Conservation (phyloP, 30 jellyfish, hydroid and myxozoan species). For the Phacellophora camtschatica region DNA sequence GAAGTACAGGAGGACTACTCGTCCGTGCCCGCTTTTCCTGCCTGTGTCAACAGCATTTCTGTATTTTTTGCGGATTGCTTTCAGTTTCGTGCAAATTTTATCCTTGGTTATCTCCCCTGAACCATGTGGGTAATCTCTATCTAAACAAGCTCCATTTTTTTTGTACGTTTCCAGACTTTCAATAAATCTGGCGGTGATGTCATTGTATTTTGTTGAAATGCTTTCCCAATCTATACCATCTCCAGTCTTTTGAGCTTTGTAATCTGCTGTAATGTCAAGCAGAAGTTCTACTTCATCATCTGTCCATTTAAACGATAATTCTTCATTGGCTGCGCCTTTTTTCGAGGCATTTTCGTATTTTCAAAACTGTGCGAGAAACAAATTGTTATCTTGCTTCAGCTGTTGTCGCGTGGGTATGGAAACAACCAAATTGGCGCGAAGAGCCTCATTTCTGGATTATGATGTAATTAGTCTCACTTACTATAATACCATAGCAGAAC, state of each 20-base stretch:
- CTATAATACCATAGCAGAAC: not conserved
- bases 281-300: conserved; percentile 19
- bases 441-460: not conserved
- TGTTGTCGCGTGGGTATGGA: not conserved
- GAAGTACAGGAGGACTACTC: not conserved
- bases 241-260: not conserved
- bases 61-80: not conserved
- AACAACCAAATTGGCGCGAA: not conserved
- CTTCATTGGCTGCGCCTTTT: not conserved
- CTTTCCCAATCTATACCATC: conserved; percentile 21
- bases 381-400: too few species aligned
- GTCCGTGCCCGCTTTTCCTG: conserved; percentile 29
- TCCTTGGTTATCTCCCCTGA: conserved; percentile 5
- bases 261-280: conserved; percentile 1
- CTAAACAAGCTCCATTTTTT: not conserved
- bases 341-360: not conserved
- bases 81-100: not conserved
- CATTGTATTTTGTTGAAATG: not conserved
- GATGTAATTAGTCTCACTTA: not conserved
- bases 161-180: not conserved
- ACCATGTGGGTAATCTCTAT: not conserved
- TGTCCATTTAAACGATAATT: not conserved
- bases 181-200: not conserved
- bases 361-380: too few species aligned
- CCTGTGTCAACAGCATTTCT: too few species aligned